phyloP scores from a whole-genome alignment of 2,888 invertebrate genomes.

The Dolomedes plantarius region DNA sequence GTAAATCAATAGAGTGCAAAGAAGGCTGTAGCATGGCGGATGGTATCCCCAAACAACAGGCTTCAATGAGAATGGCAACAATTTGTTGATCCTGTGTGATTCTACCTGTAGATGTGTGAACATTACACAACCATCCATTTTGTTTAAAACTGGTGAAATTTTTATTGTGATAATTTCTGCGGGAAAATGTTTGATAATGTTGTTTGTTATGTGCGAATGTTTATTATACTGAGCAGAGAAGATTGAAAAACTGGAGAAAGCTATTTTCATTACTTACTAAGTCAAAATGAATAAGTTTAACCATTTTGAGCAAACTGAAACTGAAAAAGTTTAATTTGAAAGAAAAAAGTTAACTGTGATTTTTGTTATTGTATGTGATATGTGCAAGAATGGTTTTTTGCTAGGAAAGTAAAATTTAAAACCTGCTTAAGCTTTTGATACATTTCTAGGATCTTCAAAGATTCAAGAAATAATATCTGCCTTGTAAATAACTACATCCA shows the following conservation, averaged over 20 bases:
- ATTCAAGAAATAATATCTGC: neutral
- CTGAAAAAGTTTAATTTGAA: neutral
- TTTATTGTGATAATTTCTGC: constrained; percentile 9
- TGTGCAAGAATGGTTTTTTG: neutral
- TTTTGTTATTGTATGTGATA: constrained; percentile 58
- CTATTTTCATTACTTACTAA: constrained; percentile 50
- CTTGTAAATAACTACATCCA: neutral
- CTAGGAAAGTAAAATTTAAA: no score
- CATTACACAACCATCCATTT: constrained; percentile 1
- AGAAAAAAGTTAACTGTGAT: constrained; percentile 32
- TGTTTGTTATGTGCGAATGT: constrained; percentile 26
- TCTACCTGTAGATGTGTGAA: neutral
- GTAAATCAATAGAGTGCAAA: no score
- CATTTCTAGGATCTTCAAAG: neutral
- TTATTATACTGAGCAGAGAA: constrained; percentile 40
- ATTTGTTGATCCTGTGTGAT: no score
- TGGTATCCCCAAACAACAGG: neutral
- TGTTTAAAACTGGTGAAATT: neutral
- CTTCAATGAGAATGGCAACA: neutral
- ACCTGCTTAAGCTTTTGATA: neutral
- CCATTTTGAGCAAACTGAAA: neutral
- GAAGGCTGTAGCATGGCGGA: neutral
- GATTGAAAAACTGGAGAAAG: constrained; percentile 16
- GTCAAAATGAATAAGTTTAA: constrained; percentile 25
- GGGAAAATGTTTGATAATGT: constrained; percentile 1